A percentile compares a stretch with the other conserved stretches of the same genome.
These are phyloP conservation scores for Rutilus rutilus DNA, from an alignment of 2,113 vertebrate genomes.

Conservation along the genomic window DNA sequence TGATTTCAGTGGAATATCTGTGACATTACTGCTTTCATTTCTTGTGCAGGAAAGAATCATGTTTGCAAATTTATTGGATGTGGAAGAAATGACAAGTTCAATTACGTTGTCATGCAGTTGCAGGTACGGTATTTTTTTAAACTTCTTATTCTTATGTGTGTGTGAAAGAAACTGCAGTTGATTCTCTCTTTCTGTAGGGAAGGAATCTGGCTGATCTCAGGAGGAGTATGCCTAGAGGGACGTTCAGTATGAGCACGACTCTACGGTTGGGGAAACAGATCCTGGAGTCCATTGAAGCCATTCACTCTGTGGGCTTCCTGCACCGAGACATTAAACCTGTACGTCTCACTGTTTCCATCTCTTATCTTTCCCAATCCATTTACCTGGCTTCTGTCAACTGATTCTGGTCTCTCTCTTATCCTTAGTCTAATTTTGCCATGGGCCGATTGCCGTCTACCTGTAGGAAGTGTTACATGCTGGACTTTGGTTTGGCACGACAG, in stretches of 20 bases:
- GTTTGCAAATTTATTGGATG: constrained; percentile 98
- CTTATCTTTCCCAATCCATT: not conserved
- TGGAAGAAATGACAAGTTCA: constrained; percentile 97
- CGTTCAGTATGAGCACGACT: constrained; percentile 96
- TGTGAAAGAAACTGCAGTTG: not conserved
- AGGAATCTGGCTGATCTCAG: constrained; percentile 95
- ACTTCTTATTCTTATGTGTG: not conserved
- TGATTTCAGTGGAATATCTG: not conserved
- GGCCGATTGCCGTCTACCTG: constrained; percentile 95
- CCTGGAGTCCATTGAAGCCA: constrained; percentile 89
- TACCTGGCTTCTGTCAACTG: not conserved
- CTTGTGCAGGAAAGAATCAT: constrained; percentile 89
- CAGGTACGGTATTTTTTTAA: constrained; percentile 79
- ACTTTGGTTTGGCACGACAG: constrained; percentile 95
- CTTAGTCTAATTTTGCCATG: constrained; percentile 97
- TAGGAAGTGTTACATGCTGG: constrained; percentile 98
- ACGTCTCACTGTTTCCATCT: constrained; percentile 45
- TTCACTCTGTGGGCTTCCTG: constrained; percentile 88
- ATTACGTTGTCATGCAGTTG: constrained; percentile 98
- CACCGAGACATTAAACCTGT: constrained; percentile 91
- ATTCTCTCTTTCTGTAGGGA: constrained; percentile 75
- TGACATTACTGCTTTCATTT: not conserved
- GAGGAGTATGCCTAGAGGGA: constrained; percentile 92
- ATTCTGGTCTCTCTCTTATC: constrained; percentile 28
- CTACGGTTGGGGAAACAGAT: constrained; percentile 94